These are phyloP conservation scores for Philereme vetulata DNA, from an alignment of 2,888 invertebrate genomes.

Conservation along the genomic window DNA sequence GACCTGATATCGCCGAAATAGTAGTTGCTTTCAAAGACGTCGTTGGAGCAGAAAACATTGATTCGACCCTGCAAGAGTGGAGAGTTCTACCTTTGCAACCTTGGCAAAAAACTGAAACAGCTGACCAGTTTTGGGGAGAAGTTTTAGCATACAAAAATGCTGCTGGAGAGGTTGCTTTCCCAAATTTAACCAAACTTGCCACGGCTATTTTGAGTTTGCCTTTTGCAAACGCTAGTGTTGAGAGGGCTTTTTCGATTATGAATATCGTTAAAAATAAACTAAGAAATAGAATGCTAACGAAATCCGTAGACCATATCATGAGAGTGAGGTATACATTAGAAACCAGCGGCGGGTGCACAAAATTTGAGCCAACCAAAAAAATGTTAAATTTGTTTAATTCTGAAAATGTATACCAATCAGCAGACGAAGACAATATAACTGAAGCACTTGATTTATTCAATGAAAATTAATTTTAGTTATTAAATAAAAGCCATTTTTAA, in stretches of 20 bases:
- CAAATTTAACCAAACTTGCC: not conserved
- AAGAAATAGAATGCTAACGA: not conserved
- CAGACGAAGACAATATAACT: too few relatives aligned
- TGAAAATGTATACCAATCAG: not conserved
- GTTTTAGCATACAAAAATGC: not conserved
- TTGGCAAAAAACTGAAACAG: not conserved
- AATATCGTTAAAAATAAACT: not conserved
- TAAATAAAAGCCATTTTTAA: too few relatives aligned
- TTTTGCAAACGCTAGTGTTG: not conserved
- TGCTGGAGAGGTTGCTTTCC: not conserved
- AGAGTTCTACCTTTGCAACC: not conserved
- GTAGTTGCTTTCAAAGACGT: constrained; percentile 2
- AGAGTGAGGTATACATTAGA: not conserved
- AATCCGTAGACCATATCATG: not conserved
- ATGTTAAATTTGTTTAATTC: not conserved
- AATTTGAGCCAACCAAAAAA: not conserved
- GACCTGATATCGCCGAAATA: constrained; percentile 8
- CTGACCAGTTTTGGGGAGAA: constrained; percentile 4
- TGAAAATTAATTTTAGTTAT: too few relatives aligned
- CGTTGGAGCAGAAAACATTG: constrained; percentile 2
- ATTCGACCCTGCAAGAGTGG: not conserved
- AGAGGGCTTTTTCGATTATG: not conserved
- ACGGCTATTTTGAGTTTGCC: constrained; percentile 19
- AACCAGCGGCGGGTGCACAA: not conserved
- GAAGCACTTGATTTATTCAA: too few relatives aligned